Conservation (phyloP, 2,797 vertebrate genomes). For the Danio choprae region DNA sequence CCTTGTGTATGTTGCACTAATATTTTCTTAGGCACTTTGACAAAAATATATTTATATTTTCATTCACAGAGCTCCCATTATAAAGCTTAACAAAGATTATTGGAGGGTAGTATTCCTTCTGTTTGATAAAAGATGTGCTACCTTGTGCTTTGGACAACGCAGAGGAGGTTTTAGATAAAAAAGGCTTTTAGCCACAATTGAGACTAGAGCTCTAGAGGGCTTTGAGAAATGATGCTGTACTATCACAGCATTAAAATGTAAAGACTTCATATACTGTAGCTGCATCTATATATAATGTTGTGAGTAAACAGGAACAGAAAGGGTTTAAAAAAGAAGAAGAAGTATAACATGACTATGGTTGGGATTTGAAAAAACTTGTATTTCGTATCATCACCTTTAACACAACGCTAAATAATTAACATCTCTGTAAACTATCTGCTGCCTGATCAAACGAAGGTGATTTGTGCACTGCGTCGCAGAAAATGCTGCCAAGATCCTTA, state of each 20-base stretch:
- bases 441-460: slow-evolving; percentile 1
- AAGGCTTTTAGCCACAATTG: slow-evolving; percentile 41
- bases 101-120: slow-evolving; percentile 21
- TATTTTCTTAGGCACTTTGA: too few species aligned
- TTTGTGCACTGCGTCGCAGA: slow-evolving; percentile 62
- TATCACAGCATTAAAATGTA: slow-evolving; percentile 50
- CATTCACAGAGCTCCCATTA: slow-evolving; percentile 5
- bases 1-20: neutral
- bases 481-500: slow-evolving; percentile 66
- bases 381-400: neutral
- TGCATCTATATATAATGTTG: neutral
- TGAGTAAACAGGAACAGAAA: neutral
- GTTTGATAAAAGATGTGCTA: slow-evolving; percentile 35
- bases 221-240: slow-evolving; percentile 39
- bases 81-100: slow-evolving; percentile 35
- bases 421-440: neutral
- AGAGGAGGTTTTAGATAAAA: slow-evolving; percentile 43
- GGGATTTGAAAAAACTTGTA: neutral
- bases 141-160: slow-evolving; percentile 20
- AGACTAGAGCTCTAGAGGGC: slow-evolving; percentile 28
- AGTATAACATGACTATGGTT: neutral
- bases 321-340: neutral
- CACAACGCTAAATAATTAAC: neutral
- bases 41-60: neutral
- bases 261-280: slow-evolving; percentile 20